Evolutionary conservation across 2,797 vertebrate species (phyloP).

Genomic region (Bradypus variegatus): DNA sequence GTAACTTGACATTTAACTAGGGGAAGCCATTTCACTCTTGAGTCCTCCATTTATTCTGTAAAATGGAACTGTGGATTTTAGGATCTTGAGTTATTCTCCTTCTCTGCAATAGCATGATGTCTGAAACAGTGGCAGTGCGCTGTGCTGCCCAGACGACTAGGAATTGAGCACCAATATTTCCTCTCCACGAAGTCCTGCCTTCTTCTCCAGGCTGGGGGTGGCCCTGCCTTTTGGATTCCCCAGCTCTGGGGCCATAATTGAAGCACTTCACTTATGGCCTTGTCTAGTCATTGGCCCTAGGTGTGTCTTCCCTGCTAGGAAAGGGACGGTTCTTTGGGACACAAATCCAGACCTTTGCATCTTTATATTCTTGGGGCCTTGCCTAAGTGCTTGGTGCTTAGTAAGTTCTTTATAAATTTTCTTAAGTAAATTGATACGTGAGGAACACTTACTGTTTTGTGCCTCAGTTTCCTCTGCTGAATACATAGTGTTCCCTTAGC

Average conservation of each 20-base stretch:
- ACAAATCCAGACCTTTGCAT: neutral
- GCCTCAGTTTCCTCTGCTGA: neutral
- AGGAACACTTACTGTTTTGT: neutral
- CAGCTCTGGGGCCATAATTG: neutral
- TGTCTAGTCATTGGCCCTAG: neutral
- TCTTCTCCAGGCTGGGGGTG: neutral
- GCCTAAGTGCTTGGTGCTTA: neutral
- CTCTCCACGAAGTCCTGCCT: neutral
- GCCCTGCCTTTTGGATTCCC: fast-evolving
- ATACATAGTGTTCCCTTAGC: neutral
- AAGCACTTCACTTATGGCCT: neutral
- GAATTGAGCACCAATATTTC: fast-evolving
- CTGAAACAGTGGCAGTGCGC: neutral
- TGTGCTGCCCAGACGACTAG: neutral
- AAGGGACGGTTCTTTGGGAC: neutral
- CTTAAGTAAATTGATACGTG: neutral
- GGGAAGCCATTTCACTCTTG: neutral
- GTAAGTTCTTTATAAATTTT: neutral
- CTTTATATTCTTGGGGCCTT: neutral
- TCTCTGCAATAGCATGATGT: neutral
- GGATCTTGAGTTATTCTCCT: neutral
- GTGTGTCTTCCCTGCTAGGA: neutral
- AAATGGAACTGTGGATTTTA: neutral
- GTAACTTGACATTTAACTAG: neutral
- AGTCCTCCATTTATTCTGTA: neutral